Percentiles rank a stretch among this genome's conserved stretches.
Conservation (phyloP, 2,888 invertebrate species). For the Shargacucullia verbasci region DNA sequence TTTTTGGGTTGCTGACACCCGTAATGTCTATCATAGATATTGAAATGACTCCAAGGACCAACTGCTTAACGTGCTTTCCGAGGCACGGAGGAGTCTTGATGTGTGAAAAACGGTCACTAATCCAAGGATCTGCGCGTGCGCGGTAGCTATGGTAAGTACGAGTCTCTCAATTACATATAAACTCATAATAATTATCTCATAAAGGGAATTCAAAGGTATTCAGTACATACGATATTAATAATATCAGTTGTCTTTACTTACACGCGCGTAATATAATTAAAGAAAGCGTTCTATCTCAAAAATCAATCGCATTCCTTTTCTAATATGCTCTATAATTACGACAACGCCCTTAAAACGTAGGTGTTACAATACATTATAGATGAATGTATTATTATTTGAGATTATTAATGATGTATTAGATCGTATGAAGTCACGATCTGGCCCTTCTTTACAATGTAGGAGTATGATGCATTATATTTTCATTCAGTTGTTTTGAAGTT, state of each 20-base stretch:
- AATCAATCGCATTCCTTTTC: constrained; percentile 42
- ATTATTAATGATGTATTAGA: constrained; percentile 44
- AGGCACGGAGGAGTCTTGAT: no score
- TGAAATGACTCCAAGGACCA: no score
- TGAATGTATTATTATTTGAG: constrained; percentile 43
- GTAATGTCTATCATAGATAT: no score
- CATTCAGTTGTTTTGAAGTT: constrained; percentile 17
- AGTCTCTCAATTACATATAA: no score
- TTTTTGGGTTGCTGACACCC: no score
- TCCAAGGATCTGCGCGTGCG: no score
- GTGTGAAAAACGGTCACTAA: no score
- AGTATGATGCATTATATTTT: constrained; percentile 23
- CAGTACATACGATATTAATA: no score
- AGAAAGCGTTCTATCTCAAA: constrained; percentile 36
- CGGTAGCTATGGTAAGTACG: no score
- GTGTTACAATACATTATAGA: constrained; percentile 42
- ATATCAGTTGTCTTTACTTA: background rate
- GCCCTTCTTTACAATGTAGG: constrained; percentile 37
- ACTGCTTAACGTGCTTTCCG: no score
- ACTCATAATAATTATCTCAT: no score
- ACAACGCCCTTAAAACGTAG: constrained; percentile 32
- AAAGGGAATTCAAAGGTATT: no score
- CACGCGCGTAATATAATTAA: constrained; percentile 10
- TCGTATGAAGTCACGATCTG: constrained; percentile 37
- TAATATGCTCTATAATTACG: constrained; percentile 49